Evolutionary conservation across 2,113 vertebrate genomes (phyloP), one percentile per base, ranked within the genome.

Genomic region (Semnornis frantzii): DNA sequence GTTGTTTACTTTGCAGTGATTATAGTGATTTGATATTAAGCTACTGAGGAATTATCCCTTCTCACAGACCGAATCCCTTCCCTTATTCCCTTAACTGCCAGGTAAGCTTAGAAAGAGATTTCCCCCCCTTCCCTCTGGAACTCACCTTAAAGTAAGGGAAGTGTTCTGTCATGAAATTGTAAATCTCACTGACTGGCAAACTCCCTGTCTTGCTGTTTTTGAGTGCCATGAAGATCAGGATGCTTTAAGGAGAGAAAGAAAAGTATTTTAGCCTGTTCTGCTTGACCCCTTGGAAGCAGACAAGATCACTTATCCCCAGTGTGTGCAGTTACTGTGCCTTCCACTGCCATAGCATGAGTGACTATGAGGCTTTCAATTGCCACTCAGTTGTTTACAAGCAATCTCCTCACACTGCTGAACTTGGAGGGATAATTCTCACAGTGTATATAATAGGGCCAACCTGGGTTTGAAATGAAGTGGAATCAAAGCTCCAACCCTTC

Each of bases 141-240:
- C 97, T 98, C 98, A 99, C 99, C 99, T 99, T 99, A 90, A 99
- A 99, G 92, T 99, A 99, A 59, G 99, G 99, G 68, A 99, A 99
- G 94, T 99, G 98, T 93, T 99, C 99, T 0, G 98, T 99, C 99
- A 99, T 99, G 97, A 99, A 99, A 97, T 98, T 99, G 98, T 99
- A 99, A 97, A 99, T 99, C 97, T 99, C 99, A 34, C 98, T 99
- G 97, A 99, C 99, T 5, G 99, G 99, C 82, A 99, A 98, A 83
- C 99, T 99, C 73, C 99, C 99, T 2, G 99, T 99, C 96, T 98
- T 99, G 95, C 99, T 99, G 98, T 99, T 99, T 98, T 98, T 99
- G 82, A 99, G 97, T 70, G 99, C 99, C 99, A 99, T 99, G 97
- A 99, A 99, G 97, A 99, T 99, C 96, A 99, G 98, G 97, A 99